These are phyloP conservation scores for Idaea dimidiata DNA, from an alignment of 2,888 invertebrate genomes.

Conservation along the genomic window DNA sequence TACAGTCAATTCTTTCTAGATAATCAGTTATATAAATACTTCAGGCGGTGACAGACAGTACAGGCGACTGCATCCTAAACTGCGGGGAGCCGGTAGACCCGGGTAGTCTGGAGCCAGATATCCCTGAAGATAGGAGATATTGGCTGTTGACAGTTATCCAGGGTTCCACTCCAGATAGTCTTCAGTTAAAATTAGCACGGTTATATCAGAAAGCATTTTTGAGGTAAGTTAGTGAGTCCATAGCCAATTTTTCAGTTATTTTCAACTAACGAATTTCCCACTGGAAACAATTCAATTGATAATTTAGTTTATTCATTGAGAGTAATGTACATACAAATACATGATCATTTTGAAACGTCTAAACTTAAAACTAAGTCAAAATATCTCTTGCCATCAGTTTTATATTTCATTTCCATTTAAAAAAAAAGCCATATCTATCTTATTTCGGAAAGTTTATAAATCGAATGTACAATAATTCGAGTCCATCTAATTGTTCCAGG, in stretches of 20 bases:
- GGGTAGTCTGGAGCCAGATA: constrained; percentile 76
- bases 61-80: constrained; percentile 77
- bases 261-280: too few relatives aligned
- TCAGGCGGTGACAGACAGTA: constrained; percentile 73
- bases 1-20: not conserved
- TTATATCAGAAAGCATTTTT: constrained; percentile 91
- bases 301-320: too few relatives aligned
- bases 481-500: constrained; percentile 57
- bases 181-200: constrained; percentile 87
- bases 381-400: constrained; percentile 12
- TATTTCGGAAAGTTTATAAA: not conserved
- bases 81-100: constrained; percentile 69
- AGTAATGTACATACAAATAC: too few relatives aligned
- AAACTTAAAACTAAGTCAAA: too few relatives aligned
- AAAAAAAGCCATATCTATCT: not conserved
- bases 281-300: too few relatives aligned
- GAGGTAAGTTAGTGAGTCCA: constrained; percentile 70
- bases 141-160: constrained; percentile 90
- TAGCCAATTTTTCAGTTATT: too few relatives aligned
- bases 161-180: constrained; percentile 80
- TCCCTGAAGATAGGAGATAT: constrained; percentile 85
- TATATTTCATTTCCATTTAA: not conserved
- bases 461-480: not conserved
- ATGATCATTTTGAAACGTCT: too few relatives aligned
- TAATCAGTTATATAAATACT: constrained; percentile 10